Base-by-base conservation (phyloP, 30 jellyfish, hydroid and myxozoan genomes). In the Aurelia aurita region DNA sequence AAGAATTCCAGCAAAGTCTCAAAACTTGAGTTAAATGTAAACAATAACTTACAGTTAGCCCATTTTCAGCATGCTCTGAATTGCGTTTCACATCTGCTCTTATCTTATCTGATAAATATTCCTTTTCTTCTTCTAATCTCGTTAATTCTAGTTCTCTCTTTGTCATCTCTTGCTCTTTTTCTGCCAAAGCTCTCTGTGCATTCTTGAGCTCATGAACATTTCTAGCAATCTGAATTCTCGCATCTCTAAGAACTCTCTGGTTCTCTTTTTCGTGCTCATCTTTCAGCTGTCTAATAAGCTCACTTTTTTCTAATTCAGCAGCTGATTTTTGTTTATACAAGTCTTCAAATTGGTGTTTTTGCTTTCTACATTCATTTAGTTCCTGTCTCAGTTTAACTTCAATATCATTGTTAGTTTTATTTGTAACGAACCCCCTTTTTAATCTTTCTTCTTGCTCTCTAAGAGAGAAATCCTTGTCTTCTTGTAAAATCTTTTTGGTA, bases 261-360 rank as follows among this genome's bases (percentile, higher is more conserved):
- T 74, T 82, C 35, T 94, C 97, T 57, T 85, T 84, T 55, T 94
- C 99, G 84, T 88, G 97, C 0, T 89, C 99, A 45, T 66, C 86
- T 76, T 88, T 88, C 69, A 94, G 49, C 54, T 65, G 83, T 45
- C 91, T 83, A 11, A 94, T 80, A 0, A 73, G 44, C 20, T 94
- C 99, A 79, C 65, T 77, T 58, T 94, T 88, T 63, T 94, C 96
- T 2, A 81, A 64, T 26, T 88, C 96, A 20, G 83, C 69, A 22
- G 86, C 85, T 16, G 87, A 16, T 47, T 88, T 76, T 57, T 74
- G 87, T 53, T 74, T 88, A 53, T 34, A 61, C 20, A 60, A 47
- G 25, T 88, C 97, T 39, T 94, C 97, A 54, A 71, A 23, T 29
- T 83, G 90, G 29, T 75, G 77, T 61, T 85, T 94, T 54, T 72